Evolutionary conservation across 2,888 invertebrate species (phyloP), one percentile per base, ranked within the genome.

Genomic region (Phengaris alcon): DNA sequence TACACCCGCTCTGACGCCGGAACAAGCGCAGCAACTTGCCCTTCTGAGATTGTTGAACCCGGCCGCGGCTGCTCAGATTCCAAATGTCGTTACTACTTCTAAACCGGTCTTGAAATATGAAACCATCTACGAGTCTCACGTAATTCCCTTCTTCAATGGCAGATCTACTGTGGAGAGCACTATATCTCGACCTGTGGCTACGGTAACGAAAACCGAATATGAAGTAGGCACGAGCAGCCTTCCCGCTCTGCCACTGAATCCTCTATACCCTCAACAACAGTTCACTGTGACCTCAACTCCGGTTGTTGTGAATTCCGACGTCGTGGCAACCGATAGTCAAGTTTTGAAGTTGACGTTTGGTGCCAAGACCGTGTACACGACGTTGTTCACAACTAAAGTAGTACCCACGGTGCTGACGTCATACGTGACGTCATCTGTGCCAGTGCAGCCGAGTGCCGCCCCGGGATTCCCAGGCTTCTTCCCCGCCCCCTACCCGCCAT

Each of bases 361-460:
- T n/a, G 97, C 98, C 54, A 97, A 97, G 87, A 97, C 97, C 0
- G 96, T 97, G 0, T 97, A 96, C 85, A 98, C 98, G 8, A 98
- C 97, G 2, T 93, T 98, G 77, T 97, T 95, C 87, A 96, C 97
- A 3, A 97, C 97, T 59, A 96, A 95, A 82, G 95, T 98, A 69
- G 95, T 97, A 68, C 97, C 97, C 8, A 97, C 97, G 0, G 94
- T 96, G 74, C 87, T 97, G 77, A 97, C 98, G n/a, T 96, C 97
- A 15, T 97, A 96, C 85, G 94, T 97, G 79, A 97, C 97, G 7
- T 96, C 96, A 15, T 97, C 97, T 0, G 93, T 97, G 51, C 95
- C 97, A 3, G 94, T 97, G 22, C 96, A 96, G 81, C 95, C 95
- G 8, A 95, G 95, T 74, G 95, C 95, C 15, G 79, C 79, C 52